phyloP scores from a whole-genome alignment of 2,888 invertebrate species.

The Acanthoscelides obtectus region DNA sequence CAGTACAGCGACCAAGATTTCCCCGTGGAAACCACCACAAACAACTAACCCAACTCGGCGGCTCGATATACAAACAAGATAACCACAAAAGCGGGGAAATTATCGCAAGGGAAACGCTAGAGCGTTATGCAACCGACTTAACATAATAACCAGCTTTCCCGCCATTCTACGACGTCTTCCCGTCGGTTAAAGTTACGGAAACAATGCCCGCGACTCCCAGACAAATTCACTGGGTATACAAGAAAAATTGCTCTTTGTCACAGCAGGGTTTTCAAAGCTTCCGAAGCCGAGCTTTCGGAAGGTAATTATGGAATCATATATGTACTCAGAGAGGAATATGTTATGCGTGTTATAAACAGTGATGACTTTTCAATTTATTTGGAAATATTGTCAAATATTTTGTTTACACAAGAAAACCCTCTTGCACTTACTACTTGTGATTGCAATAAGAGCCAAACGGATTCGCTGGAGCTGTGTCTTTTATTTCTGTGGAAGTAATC shows the following conservation, averaged over 20 bases:
- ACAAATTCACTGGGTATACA: not conserved
- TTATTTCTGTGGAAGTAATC: too few species aligned
- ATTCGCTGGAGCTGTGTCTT: too few species aligned
- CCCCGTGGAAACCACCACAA: not conserved
- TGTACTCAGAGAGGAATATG: too few species aligned
- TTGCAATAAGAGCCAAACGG: too few species aligned
- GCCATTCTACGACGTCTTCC: not conserved
- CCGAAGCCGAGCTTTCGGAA: not conserved
- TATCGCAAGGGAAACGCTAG: not conserved
- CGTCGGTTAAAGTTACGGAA: not conserved
- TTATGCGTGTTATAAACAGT: too few species aligned
- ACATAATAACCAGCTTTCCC: not conserved
- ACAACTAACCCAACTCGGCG: not conserved
- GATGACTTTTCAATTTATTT: too few species aligned
- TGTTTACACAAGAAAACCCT: too few species aligned
- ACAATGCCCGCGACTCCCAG: not conserved
- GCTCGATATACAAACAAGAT: not conserved
- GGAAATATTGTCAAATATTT: too few species aligned
- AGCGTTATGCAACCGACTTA: not conserved
- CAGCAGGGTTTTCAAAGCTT: not conserved
- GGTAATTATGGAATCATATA: not conserved
- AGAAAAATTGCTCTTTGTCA: not conserved
- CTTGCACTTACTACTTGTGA: too few species aligned
- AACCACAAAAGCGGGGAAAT: not conserved
- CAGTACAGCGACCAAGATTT: not conserved